Percentiles rank a stretch among this genome's conserved stretches.
phyloP scores from a whole-genome alignment of 2,888 invertebrate genomes.

The Hemaris fuciformis region DNA sequence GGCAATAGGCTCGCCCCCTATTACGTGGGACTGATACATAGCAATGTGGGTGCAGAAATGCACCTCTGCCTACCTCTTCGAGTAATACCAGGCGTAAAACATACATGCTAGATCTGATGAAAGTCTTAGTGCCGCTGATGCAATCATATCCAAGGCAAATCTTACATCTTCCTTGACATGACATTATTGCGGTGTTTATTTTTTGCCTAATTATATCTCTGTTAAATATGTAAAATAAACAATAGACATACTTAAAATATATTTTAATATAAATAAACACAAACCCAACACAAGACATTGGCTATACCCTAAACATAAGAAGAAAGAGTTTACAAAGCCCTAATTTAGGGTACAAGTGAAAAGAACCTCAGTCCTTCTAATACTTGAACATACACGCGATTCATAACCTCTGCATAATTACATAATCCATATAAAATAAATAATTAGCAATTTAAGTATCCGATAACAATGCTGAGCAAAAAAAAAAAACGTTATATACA shows the following conservation, averaged over 20 bases:
- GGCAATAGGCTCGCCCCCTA: too few relatives aligned
- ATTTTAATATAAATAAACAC: conserved; percentile 80
- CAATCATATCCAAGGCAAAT: too few relatives aligned
- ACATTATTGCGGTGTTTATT: too few relatives aligned
- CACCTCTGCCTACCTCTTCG: too few relatives aligned
- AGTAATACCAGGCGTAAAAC: too few relatives aligned
- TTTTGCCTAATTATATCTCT: too few relatives aligned
- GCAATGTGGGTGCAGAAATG: too few relatives aligned
- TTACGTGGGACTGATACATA: too few relatives aligned
- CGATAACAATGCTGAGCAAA: conserved; percentile 27
- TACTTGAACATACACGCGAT: conserved; percentile 61
- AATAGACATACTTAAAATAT: conserved; percentile 61
- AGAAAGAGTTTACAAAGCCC: conserved; percentile 76
- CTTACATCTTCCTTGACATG: too few relatives aligned
- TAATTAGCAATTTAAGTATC: conserved; percentile 24
- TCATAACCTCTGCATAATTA: conserved; percentile 34
- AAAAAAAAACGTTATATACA: conserved; percentile 38
- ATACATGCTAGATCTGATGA: too few relatives aligned
- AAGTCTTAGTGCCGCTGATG: too few relatives aligned
- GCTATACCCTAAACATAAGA: conserved; percentile 65
- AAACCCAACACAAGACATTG: conserved; percentile 79
- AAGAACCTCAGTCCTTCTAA: conserved; percentile 79
- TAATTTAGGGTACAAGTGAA: conserved; percentile 81
- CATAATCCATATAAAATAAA: not conserved
- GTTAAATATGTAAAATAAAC: conserved; percentile 19